These are phyloP conservation scores for Dolichotis patagonum DNA, from an alignment of 2,113 vertebrate genomes.

Conservation along the genomic window DNA sequence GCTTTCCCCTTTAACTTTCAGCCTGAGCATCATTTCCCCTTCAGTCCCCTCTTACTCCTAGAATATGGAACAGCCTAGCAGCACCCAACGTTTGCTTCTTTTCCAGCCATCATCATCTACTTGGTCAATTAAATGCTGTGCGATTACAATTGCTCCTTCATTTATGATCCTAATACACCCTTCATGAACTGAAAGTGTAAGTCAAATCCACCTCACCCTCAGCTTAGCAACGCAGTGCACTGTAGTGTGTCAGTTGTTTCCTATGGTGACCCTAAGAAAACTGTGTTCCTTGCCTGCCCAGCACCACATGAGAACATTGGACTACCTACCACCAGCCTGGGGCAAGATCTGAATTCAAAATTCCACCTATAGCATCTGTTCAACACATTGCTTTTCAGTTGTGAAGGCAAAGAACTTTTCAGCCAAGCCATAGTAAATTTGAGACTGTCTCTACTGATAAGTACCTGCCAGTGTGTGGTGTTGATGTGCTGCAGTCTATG, in stretches of 20 bases:
- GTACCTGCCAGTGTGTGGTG: background rate
- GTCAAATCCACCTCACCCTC: background rate
- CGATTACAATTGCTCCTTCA: background rate
- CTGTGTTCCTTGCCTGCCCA: background rate
- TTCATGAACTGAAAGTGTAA: background rate
- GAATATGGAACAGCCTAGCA: background rate
- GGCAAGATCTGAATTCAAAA: background rate
- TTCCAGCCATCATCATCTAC: background rate
- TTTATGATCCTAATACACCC: no score
- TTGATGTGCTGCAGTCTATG: background rate
- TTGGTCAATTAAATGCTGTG: background rate
- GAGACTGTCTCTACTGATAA: background rate
- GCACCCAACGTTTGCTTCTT: background rate
- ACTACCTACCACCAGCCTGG: background rate
- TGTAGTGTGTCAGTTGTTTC: background rate
- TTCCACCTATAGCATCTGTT: background rate
- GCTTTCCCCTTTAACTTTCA: background rate
- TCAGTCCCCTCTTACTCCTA: background rate
- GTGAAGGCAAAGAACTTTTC: background rate
- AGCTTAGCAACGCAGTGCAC: background rate
- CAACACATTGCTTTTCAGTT: background rate
- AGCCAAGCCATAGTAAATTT: background rate
- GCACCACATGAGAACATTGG: background rate
- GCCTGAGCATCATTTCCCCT: background rate
- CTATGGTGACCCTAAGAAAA: background rate